Conservation (phyloP, 2,888 invertebrate species). For the Andricus curvator region DNA sequence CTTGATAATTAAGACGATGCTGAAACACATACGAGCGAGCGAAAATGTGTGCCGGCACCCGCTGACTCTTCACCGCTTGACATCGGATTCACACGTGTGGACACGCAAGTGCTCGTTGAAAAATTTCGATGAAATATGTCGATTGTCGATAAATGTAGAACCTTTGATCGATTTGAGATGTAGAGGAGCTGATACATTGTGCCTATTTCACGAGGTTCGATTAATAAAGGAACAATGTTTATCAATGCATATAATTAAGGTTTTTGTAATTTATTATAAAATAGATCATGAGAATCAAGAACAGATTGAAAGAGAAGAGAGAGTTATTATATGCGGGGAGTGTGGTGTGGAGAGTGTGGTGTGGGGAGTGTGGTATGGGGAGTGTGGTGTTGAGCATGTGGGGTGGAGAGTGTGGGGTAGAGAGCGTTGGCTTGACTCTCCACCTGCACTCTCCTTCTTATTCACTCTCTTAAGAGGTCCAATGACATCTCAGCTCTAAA, state of each 20-base stretch:
- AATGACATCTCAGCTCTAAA: too few species aligned
- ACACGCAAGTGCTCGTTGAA: constrained; percentile 63
- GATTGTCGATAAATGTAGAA: constrained; percentile 26
- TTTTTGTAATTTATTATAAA: not conserved
- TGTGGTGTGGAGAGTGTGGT: too few species aligned
- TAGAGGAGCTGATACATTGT: not conserved
- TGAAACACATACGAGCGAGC: constrained; percentile 57
- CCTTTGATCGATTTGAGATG: not conserved
- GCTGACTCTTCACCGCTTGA: constrained; percentile 70
- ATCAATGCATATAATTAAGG: not conserved
- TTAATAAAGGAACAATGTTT: constrained; percentile 28
- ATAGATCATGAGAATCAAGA: not conserved
- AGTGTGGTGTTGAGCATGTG: too few species aligned
- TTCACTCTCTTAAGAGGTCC: too few species aligned
- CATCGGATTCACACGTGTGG: constrained; percentile 62
- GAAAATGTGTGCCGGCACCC: constrained; percentile 64
- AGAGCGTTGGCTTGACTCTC: too few species aligned
- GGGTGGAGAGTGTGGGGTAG: too few species aligned
- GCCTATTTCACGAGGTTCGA: constrained; percentile 36
- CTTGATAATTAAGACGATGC: constrained; percentile 69
- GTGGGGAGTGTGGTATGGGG: too few species aligned
- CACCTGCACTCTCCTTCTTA: too few species aligned
- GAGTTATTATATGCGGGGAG: too few species aligned
- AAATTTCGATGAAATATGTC: constrained; percentile 34
- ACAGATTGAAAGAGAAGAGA: not conserved